A percentile compares a stretch with the other conserved stretches of the same genome.
Conservation (phyloP, 1,140 invertebrate genomes). For the Rhizoglyphus robini region DNA sequence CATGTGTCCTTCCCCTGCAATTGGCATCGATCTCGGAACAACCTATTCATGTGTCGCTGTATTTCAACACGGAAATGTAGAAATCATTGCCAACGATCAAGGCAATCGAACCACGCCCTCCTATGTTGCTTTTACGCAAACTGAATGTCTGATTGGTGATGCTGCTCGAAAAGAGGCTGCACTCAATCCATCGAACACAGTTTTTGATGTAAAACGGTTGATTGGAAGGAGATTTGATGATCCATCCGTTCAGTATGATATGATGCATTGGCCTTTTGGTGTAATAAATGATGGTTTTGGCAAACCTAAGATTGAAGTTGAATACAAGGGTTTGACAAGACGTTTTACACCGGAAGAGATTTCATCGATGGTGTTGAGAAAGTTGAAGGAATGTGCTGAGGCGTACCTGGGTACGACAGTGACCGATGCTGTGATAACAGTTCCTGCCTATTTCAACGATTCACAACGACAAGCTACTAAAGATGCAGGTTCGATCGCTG, state of each 20-base stretch:
- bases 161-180: conserved; percentile 44
- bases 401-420: conserved; percentile 22
- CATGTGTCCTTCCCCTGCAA: too few relatives aligned
- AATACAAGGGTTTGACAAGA: conserved; percentile 28
- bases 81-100: too few relatives aligned
- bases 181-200: conserved; percentile 88
- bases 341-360: conserved; percentile 33
- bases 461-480: too few relatives aligned
- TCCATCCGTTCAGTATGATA: conserved; percentile 34
- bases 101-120: conserved; percentile 35
- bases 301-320: conserved; percentile 32
- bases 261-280: conserved; percentile 35
- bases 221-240: conserved; percentile 35
- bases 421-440: conserved; percentile 36
- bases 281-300: conserved; percentile 29
- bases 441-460: too few relatives aligned
- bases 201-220: too few relatives aligned
- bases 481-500: too few relatives aligned
- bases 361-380: conserved; percentile 32
- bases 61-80: too few relatives aligned
- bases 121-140: conserved; percentile 3
- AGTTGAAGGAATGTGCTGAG: conserved; percentile 34
- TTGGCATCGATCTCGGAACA: too few relatives aligned
- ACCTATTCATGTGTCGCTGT: too few relatives aligned
- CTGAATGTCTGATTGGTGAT: too few relatives aligned